Conservation (phyloP, 2,113 vertebrate genomes). For the Lophius piscatorius region DNA sequence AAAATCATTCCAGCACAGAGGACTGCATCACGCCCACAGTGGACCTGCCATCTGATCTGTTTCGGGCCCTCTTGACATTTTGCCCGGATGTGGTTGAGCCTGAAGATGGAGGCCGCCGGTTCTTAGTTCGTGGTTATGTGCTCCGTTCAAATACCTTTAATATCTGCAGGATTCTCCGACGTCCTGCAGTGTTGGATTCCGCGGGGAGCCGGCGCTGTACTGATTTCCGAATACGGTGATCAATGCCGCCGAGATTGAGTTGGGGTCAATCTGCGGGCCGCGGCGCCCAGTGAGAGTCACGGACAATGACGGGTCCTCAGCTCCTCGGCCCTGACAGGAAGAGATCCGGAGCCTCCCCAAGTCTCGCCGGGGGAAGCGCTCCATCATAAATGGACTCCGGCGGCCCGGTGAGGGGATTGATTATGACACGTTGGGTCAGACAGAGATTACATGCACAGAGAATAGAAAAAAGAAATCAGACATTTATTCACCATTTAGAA, state of each 20-base stretch:
- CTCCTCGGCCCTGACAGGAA: constrained; percentile 23
- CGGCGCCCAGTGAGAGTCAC: constrained; percentile 30
- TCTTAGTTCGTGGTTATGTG: constrained; percentile 3
- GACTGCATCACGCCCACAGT: neutral
- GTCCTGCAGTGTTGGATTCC: constrained; percentile 1
- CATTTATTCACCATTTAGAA: too few relatives aligned
- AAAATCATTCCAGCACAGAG: neutral
- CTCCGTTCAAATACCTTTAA: constrained; percentile 1
- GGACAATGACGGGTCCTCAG: constrained; percentile 24
- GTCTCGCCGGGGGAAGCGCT: constrained; percentile 38
- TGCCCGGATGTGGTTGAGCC: neutral
- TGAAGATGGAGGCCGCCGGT: constrained; percentile 1
- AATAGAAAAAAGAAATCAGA: too few relatives aligned
- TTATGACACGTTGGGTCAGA: constrained; percentile 26
- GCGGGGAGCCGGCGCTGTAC: neutral
- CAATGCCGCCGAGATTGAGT: constrained; percentile 31
- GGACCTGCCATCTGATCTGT: neutral
- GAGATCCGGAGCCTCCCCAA: constrained; percentile 43
- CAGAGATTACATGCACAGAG: too few relatives aligned
- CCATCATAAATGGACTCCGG: constrained; percentile 42
- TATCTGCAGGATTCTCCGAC: neutral
- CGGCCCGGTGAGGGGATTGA: constrained; percentile 31
- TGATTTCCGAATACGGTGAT: constrained; percentile 27
- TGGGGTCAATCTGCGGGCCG: constrained; percentile 11
- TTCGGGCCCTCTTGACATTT: neutral